These are phyloP conservation scores for Hemibagrus wyckioides DNA, from an alignment of 2,113 vertebrate genomes.

Conservation along the genomic window DNA sequence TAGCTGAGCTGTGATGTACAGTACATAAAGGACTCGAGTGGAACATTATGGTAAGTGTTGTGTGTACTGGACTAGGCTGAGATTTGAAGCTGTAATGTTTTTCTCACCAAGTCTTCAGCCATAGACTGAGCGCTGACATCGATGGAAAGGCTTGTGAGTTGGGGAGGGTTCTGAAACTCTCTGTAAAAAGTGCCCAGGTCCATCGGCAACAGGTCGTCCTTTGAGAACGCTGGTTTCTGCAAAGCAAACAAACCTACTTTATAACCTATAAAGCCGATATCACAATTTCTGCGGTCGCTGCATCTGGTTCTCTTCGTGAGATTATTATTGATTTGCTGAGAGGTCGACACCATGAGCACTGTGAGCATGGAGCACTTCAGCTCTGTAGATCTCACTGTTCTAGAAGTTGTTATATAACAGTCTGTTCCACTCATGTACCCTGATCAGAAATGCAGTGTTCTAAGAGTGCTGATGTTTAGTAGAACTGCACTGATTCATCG, in stretches of 20 bases:
- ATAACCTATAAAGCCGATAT: background rate
- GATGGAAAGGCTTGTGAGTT: conserved; percentile 92
- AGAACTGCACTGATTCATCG: background rate
- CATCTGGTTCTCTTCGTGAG: background rate
- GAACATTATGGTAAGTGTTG: too few relatives aligned
- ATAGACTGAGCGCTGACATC: conserved; percentile 96
- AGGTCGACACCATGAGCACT: background rate
- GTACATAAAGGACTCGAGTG: background rate
- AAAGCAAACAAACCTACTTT: conserved; percentile 22
- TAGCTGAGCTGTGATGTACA: background rate
- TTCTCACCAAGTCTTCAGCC: conserved; percentile 95
- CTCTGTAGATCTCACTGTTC: background rate
- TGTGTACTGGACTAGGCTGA: background rate
- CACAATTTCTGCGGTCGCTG: background rate
- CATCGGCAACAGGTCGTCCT: conserved; percentile 97
- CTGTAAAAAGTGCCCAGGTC: conserved; percentile 97
- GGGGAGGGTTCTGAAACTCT: conserved; percentile 98
- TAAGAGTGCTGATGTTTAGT: background rate
- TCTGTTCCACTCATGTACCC: background rate
- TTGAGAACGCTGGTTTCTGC: conserved; percentile 97
- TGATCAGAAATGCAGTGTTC: background rate
- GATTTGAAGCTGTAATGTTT: background rate
- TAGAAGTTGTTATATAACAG: background rate
- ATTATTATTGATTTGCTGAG: background rate
- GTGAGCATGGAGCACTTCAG: background rate